phyloP scores from a whole-genome alignment of 2,888 invertebrate species.

The Drosophila anceps region DNA sequence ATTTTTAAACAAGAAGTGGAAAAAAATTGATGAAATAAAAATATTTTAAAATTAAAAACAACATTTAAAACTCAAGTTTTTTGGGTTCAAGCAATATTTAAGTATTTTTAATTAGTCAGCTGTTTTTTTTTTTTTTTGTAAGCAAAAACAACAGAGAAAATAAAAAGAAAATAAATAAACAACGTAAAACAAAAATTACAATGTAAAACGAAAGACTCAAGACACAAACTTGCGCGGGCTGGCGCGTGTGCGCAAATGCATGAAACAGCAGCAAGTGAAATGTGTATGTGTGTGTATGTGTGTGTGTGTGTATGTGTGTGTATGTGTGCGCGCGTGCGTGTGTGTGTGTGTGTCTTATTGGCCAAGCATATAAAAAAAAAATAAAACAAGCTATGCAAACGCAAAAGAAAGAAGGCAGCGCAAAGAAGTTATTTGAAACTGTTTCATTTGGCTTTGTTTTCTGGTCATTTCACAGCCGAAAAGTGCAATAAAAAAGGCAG shows the following conservation, averaged over 20 bases:
- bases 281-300: slow-evolving; percentile 14
- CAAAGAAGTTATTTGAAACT: slow-evolving; percentile 54
- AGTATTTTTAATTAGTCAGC: slow-evolving; percentile 35
- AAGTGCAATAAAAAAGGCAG: slow-evolving; percentile 50
- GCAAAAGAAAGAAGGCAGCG: slow-evolving; percentile 2
- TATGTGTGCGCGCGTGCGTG: slow-evolving; percentile 22
- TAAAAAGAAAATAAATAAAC: too few relatives aligned
- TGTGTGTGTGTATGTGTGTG: slow-evolving; percentile 24
- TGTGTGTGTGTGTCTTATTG: slow-evolving; percentile 39
- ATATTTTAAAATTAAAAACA: neutral
- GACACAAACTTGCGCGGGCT: slow-evolving; percentile 71
- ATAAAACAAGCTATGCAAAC: slow-evolving; percentile 26
- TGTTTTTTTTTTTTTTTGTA: slow-evolving; percentile 3
- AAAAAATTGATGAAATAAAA: neutral
- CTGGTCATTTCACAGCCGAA: slow-evolving; percentile 12
- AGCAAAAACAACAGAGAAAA: slow-evolving; percentile 18
- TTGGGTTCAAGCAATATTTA: slow-evolving; percentile 2
- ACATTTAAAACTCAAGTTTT: neutral
- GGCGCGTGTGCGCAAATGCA: slow-evolving; percentile 66
- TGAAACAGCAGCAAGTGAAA: slow-evolving; percentile 54
- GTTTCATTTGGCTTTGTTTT: slow-evolving; percentile 26
- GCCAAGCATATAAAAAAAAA: slow-evolving; percentile 44
- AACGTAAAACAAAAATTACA: slow-evolving; percentile 13
- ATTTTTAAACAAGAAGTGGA: slow-evolving; percentile 1
- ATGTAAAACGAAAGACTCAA: slow-evolving; percentile 72